Evolutionary conservation across 2,797 vertebrate genomes (phyloP), one percentile per base, ranked within the genome.

Genomic region (Hephaestus fuliginosus): DNA sequence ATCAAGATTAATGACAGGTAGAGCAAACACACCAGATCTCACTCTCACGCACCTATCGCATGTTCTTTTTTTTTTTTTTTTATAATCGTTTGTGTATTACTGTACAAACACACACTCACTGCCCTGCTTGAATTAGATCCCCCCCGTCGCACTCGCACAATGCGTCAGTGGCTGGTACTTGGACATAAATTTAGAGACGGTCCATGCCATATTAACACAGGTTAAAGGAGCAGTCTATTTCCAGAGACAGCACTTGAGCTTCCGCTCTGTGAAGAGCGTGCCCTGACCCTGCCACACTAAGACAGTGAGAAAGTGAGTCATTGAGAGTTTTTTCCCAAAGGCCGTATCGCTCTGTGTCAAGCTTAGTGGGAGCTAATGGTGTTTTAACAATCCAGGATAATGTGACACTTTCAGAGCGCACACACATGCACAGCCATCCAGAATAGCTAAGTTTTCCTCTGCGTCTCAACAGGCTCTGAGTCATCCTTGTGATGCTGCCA

Each of bases 1-100:
- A 99, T 99, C 92, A 99, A 99, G 94, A 99, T 99, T 90, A 99
- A 99, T 13, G 98, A 99, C 93, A 96, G 97, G 98, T 99, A 95
- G 2, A 11, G 20, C 28, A 36, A 30, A 41, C 18, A 17, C 39
- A 33, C 7, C 9, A n/a, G 36, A 10, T n/a, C n/a, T 44, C 14
- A 7, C n/a, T 44, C 43, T 14, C 22, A 13, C 25, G n/a, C 18
- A 17, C 52, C 46, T 57, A 8, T 30, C 5, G 1, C 48, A 18
- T 30, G 3, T 22, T 58, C 18, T 52, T 70, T 17, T 25, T 25
- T 28, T 33, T 41, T 28, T 33, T 13, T 28, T 20, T 28, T 20
- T 15, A 18, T 12, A 7, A 1, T 68, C 73, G n/a, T 1, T 4
- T 30, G 3, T 51, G 4, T 48, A 17, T 78, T 22, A 6, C n/a